Evolutionary conservation across 2,113 vertebrate genomes (phyloP).

Genomic region (Nibea albiflora): DNA sequence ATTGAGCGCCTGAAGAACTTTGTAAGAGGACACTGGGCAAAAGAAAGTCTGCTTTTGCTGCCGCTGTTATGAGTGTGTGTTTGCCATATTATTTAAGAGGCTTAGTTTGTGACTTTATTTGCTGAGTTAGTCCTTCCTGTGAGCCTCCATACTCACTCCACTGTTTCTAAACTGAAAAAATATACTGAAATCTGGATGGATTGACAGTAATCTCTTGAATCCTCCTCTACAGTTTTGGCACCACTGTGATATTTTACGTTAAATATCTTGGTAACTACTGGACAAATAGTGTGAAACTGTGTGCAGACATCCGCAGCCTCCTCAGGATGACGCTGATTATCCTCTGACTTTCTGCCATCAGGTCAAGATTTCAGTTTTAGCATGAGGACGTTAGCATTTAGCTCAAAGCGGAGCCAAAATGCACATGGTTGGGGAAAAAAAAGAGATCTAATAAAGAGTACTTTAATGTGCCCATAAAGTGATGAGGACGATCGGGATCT

Average conservation of each 20-base stretch:
- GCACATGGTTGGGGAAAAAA: not conserved
- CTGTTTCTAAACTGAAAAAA: not conserved
- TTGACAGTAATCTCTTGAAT: not conserved
- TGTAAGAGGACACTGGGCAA: conserved; percentile 40
- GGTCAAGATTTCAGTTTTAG: not conserved
- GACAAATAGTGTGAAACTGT: too few species aligned
- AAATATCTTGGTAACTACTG: too few species aligned
- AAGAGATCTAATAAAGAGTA: not conserved
- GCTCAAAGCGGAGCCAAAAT: not conserved
- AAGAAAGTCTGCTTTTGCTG: conserved; percentile 15
- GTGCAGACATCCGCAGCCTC: too few species aligned
- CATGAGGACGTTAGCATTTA: not conserved
- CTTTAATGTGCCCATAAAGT: not conserved
- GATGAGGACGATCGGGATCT: too few species aligned
- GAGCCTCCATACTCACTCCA: not conserved
- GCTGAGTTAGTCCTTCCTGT: not conserved
- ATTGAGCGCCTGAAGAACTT: conserved; percentile 32
- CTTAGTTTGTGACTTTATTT: conserved; percentile 3
- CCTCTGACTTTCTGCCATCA: too few species aligned
- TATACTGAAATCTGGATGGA: too few species aligned
- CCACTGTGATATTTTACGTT: too few species aligned
- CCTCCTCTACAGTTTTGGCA: too few species aligned
- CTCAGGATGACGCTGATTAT: too few species aligned
- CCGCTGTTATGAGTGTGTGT: conserved; percentile 9
- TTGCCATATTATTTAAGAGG: conserved; percentile 22